phyloP scores from a whole-genome alignment of 2,797 vertebrate species.

The Leucoraja ocellata region DNA sequence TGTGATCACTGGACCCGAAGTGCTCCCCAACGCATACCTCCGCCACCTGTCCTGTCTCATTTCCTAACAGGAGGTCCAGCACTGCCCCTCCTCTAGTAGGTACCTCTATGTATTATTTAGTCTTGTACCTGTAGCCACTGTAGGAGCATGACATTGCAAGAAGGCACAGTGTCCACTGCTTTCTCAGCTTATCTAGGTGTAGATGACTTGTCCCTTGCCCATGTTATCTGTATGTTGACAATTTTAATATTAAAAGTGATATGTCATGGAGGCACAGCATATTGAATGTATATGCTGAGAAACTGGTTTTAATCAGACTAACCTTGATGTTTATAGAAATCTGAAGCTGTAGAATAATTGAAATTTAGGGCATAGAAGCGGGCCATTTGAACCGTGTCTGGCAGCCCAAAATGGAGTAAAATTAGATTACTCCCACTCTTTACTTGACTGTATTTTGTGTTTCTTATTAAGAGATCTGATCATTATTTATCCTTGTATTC shows the following conservation, averaged over 20 bases:
- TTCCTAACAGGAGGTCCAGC: no score
- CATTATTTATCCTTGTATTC: neutral
- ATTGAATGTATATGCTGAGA: neutral
- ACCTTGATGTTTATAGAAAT: no score
- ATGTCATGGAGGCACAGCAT: neutral
- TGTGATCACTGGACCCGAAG: no score
- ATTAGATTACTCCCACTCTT: no score
- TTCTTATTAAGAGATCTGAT: neutral
- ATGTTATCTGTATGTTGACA: neutral
- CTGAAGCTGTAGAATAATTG: no score
- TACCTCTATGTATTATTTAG: neutral
- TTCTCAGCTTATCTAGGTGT: neutral
- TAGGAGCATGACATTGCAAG: neutral
- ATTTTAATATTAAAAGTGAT: neutral
- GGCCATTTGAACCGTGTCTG: no score
- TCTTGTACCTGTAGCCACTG: neutral
- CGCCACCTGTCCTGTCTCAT: no score
- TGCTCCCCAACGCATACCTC: no score
- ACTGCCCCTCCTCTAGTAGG: no score
- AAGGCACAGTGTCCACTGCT: neutral
- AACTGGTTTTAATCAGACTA: no score
- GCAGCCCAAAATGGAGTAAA: no score
- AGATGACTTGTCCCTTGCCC: neutral
- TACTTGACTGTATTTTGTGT: neutral
- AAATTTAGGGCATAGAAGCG: no score